Percentiles rank a stretch among this genome's conserved stretches.
These are phyloP conservation scores for Plodia interpunctella DNA, from an alignment of 1,140 invertebrate species.

Conservation along the genomic window DNA sequence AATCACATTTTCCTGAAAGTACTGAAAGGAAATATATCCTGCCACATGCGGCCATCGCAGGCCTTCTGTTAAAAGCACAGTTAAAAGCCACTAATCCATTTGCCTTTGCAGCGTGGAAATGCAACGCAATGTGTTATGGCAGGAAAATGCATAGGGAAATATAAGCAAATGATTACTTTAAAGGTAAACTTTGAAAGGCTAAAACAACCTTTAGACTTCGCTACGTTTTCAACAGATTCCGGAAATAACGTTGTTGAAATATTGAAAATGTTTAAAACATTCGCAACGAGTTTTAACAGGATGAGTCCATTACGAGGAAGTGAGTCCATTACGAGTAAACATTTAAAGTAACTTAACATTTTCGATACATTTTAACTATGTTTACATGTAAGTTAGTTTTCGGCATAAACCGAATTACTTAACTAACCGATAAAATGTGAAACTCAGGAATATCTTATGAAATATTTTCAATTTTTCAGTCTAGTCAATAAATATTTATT, in stretches of 20 bases:
- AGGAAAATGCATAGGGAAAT: slow-evolving; percentile 15
- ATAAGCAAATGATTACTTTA: background rate
- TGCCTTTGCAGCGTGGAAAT: slow-evolving; percentile 34
- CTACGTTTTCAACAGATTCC: background rate
- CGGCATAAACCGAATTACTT: too few species aligned
- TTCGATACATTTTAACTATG: too few species aligned
- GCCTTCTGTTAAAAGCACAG: slow-evolving; percentile 16
- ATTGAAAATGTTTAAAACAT: background rate
- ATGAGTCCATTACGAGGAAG: too few species aligned
- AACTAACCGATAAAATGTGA: too few species aligned
- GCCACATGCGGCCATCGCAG: slow-evolving; percentile 6
- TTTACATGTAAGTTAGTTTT: too few species aligned
- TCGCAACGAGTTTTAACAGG: too few species aligned
- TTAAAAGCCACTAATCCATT: slow-evolving; percentile 45
- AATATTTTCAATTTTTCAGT: too few species aligned
- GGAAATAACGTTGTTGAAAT: background rate
- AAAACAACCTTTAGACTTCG: background rate
- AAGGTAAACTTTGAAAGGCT: background rate
- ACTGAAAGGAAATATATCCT: background rate
- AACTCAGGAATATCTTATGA: too few species aligned
- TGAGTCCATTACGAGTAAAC: too few species aligned
- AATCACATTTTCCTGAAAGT: background rate
- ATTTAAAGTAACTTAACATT: too few species aligned
- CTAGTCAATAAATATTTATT: too few species aligned
- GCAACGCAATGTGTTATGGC: slow-evolving; percentile 25